Base-by-base conservation (phyloP, 2,888 invertebrate genomes). In the Pomacea canaliculata region DNA sequence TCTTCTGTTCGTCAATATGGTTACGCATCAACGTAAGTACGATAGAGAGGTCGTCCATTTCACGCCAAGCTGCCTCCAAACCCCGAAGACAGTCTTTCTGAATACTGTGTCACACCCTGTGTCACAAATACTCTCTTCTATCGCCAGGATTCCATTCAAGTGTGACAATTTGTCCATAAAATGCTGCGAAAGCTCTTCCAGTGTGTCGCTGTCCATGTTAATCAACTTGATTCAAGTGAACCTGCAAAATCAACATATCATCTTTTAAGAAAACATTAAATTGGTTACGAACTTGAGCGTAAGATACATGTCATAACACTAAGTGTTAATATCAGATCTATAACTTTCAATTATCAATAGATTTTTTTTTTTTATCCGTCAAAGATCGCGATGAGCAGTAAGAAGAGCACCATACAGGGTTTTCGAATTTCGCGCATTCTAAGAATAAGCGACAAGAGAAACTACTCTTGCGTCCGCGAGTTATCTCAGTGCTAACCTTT, bases 151-250 rank as follows among this genome's bases (percentile, higher is more conserved):
- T 13, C 56, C 48, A 48, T 18, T 46, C 48, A 73, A 56, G 13
- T 48, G 23, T 67, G 68, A 59, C 48, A 73, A 48, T 19, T 73
- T 73, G 66, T 73, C 68, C 37, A 56, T 68, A 80, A 85, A 80
- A 71, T 85, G 85, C 70, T 74, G 76, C 37, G 75, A 84, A 37
- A 78, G 78, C 10, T 59, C 78, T 8, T 78, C 73, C 19, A 48
- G 79, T 12, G 78, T 85, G 60, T 65, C 19, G 18, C 68, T 48
- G 13, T 70, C 82, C 49, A 72, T 76, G n/a, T 18, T 63, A 12
- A 23, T 37, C 37, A 37, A 37, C 12, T 13, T 56, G 4, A 56
- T 16, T 10, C 51, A 2, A 8, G 10, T 16, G 51, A 16, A 56
- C 51, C 51, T 56, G 51, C 16, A 10, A 56, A 56, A 56, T 8